These are phyloP conservation scores for Nasua narica DNA, from an alignment of 2,797 vertebrate species.

Conservation along the genomic window DNA sequence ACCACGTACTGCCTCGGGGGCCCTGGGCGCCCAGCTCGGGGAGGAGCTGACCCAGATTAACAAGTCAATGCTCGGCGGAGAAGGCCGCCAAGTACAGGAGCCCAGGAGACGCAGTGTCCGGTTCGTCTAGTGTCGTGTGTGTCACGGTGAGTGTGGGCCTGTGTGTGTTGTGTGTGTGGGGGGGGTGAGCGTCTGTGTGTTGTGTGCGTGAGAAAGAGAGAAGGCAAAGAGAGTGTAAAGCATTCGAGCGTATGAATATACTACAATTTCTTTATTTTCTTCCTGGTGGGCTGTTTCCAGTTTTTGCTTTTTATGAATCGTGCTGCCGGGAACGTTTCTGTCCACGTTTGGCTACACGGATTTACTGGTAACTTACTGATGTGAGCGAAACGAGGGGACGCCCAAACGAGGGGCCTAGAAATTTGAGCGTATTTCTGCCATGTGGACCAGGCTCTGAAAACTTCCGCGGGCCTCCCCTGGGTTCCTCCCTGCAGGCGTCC, in stretches of 20 bases:
- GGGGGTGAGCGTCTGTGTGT: background rate
- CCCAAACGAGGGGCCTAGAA: background rate
- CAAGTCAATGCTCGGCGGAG: background rate
- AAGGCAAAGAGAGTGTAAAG: background rate
- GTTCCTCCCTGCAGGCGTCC: rapidly evolving
- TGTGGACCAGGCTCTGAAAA: background rate
- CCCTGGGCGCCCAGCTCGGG: background rate
- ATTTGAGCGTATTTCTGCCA: background rate
- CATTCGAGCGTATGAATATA: background rate
- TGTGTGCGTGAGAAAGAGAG: background rate
- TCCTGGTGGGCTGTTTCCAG: background rate
- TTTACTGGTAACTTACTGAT: background rate
- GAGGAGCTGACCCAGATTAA: background rate
- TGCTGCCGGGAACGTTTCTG: background rate
- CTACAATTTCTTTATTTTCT: background rate
- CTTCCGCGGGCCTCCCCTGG: background rate
- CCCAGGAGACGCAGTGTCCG: background rate
- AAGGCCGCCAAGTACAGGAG: background rate
- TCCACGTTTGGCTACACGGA: background rate
- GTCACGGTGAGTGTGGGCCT: background rate
- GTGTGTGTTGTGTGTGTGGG: background rate
- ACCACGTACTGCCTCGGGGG: background rate
- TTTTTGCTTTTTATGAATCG: background rate
- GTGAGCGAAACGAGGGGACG: background rate
- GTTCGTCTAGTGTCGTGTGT: background rate